Percentiles rank a stretch among this genome's conserved stretches.
These are phyloP conservation scores for Drosophila elegans DNA, from an alignment of 1,140 invertebrate genomes.

Conservation along the genomic window DNA sequence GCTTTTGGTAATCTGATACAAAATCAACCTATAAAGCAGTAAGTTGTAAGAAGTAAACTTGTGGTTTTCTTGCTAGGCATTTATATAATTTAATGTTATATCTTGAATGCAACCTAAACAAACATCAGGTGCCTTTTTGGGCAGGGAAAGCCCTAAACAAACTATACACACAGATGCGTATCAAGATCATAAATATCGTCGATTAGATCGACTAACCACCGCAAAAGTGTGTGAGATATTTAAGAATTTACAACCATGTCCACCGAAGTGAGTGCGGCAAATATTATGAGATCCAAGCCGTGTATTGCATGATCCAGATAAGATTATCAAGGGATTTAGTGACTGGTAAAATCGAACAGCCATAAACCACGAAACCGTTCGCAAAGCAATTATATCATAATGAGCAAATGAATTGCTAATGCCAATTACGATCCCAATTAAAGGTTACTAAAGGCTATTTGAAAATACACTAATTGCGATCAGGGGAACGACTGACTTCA, in stretches of 20 bases:
- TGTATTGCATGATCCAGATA: conserved; percentile 28
- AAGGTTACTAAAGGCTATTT: conserved; percentile 16
- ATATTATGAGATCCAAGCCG: conserved; percentile 10
- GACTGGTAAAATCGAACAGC: conserved; percentile 16
- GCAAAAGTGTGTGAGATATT: conserved; percentile 27
- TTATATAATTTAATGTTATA: neutral
- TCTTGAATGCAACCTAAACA: neutral
- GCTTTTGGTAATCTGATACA: conserved; percentile 2
- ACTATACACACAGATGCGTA: conserved; percentile 2
- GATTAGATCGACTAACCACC: conserved; percentile 31
- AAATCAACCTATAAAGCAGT: conserved; percentile 8
- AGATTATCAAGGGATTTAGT: conserved; percentile 40
- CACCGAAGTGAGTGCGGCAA: conserved; percentile 38
- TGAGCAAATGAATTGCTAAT: conserved; percentile 6
- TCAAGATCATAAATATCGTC: conserved; percentile 39
- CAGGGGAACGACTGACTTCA: conserved; percentile 15
- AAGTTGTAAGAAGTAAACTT: neutral
- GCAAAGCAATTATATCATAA: conserved; percentile 35
- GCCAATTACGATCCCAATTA: conserved; percentile 24
- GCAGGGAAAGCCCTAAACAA: neutral
- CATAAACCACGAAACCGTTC: conserved; percentile 21
- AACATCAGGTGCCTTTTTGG: neutral
- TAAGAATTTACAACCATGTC: conserved; percentile 36
- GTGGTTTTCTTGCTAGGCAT: neutral
- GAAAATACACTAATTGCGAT: conserved; percentile 25